phyloP scores from a whole-genome alignment of 1,140 invertebrate genomes.

The Drosophila willistoni region DNA sequence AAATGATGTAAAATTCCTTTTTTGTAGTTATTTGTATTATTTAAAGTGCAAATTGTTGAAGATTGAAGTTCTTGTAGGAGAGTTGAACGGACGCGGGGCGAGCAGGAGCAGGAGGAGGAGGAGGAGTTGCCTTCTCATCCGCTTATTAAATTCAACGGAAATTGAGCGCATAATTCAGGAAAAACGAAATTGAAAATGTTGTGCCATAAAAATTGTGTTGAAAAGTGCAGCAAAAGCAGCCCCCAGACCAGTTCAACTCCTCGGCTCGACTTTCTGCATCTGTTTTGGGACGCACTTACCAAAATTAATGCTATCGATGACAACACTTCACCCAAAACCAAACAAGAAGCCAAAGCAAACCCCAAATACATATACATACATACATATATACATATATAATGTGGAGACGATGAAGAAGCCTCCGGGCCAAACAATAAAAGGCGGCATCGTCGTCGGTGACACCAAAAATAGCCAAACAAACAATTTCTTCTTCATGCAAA shows the following conservation, averaged over 20 bases:
- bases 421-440: slow-evolving; percentile 60
- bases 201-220: slow-evolving; percentile 76
- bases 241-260: slow-evolving; percentile 19
- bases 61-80: slow-evolving; percentile 3
- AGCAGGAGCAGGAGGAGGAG: background rate
- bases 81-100: too few species aligned
- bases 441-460: slow-evolving; percentile 3
- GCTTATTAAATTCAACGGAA: slow-evolving; percentile 68
- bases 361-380: too few species aligned
- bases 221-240: slow-evolving; percentile 43
- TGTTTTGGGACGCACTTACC: slow-evolving; percentile 61
- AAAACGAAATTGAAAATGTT: slow-evolving; percentile 64
- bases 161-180: slow-evolving; percentile 80
- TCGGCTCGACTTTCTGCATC: slow-evolving; percentile 21
- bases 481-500: slow-evolving; percentile 55
- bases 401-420: background rate
- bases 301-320: slow-evolving; percentile 82
- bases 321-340: slow-evolving; percentile 43
- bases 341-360: slow-evolving; percentile 19
- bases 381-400: too few species aligned
- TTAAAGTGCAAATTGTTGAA: slow-evolving; percentile 2
- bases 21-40: slow-evolving; percentile 2
- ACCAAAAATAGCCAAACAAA: slow-evolving; percentile 66
- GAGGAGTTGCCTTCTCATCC: slow-evolving; percentile 23
- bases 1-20: background rate